These are phyloP conservation scores for Dilophus febrilis DNA, from an alignment of 2,888 invertebrate species.

Conservation along the genomic window DNA sequence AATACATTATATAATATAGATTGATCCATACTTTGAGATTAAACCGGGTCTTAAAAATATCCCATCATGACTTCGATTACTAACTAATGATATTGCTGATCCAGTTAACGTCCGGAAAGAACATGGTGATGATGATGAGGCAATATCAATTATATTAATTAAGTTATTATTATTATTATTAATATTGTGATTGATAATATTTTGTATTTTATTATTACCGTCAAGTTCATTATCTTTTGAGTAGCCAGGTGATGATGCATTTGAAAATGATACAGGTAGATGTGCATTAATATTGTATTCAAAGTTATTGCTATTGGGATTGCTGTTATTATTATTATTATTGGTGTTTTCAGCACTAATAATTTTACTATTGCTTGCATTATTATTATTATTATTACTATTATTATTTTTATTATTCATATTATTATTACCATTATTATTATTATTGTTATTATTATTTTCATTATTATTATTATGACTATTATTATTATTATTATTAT, in stretches of 20 bases:
- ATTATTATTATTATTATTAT: constrained; percentile 4
- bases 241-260: too few relatives aligned
- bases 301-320: constrained; percentile 5
- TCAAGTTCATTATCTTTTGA: too few relatives aligned
- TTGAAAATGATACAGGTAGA: background rate
- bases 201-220: constrained; percentile 2
- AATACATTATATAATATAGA: too few relatives aligned
- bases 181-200: background rate
- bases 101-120: too few relatives aligned
- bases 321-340: constrained; percentile 1
- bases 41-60: constrained; percentile 54
- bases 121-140: constrained; percentile 13
- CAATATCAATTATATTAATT: background rate
- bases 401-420: background rate
- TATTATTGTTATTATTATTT: constrained; percentile 1
- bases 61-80: constrained; percentile 40
- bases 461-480: constrained; percentile 2
- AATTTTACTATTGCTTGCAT: constrained; percentile 1
- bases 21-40: constrained; percentile 1
- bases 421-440: constrained; percentile 7
- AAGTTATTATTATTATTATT: background rate
- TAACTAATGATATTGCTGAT: constrained; percentile 9
- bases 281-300: constrained; percentile 1
- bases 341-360: background rate
- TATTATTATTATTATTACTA: constrained; percentile 2